Base-by-base conservation (phyloP, 2,888 invertebrate genomes). In the Ceriagrion tenellum region DNA sequence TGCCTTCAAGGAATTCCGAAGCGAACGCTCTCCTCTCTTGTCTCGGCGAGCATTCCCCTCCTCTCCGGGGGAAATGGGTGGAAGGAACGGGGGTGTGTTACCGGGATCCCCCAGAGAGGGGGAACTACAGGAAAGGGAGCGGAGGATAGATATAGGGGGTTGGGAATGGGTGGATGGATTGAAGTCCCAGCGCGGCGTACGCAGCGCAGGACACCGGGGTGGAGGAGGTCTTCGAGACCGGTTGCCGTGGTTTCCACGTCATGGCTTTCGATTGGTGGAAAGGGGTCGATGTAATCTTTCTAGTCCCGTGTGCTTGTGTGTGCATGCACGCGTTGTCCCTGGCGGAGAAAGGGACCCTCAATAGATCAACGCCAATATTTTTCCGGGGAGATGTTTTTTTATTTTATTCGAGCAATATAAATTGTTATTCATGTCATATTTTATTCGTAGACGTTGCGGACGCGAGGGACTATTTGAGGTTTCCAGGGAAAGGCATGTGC, bases 291-390 rank as follows among this genome's bases (percentile, higher is more conserved):
- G 47, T 47, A 47, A n/a, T 69, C 69, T 69, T 10, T 0, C 69
- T 23, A 69, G 69, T 26, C 69, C 12, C 26, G n/a, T 69, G 69
- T 69, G 69, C n/a, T 6, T 26, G 47, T 47, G 69, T 69, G 26
- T 69, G 26, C 69, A 10, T 69, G 26, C 69, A 10, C 26, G 26
- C 2, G n/a, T 69, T n/a, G 69, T 69, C n/a, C 69, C 69, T 69
- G 8, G 69, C 12, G 69, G 69, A 47, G 47, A 69, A 69, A 69
- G 69, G 69, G 26, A 47, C n/a, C 3, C 26, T 69, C 69, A 26
- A 69, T 69, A 69, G 35, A 81, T 81, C 81, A 81, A 81, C 16
- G 81, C 81, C 81, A 81, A 81, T 81, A 35, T 81, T 18, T 30
- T 35, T 12, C 26, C 12, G 81, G 69, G 69, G n/a, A 35, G 16